Evolutionary conservation across 2,113 vertebrate species (phyloP).

Genomic region (Todiramphus saurophagus): DNA sequence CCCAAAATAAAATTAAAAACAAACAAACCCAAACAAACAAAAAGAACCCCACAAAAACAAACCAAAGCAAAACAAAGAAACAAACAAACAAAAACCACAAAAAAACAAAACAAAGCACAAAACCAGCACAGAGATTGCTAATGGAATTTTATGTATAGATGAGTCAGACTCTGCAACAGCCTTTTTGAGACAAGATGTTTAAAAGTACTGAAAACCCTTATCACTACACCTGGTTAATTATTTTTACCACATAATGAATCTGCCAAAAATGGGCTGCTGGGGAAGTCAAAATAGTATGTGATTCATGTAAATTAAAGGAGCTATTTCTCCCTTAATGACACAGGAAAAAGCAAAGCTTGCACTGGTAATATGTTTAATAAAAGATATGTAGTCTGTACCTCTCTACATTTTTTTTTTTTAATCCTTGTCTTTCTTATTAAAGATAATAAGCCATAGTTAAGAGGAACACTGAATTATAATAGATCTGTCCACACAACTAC

Average conservation of each 20-base stretch:
- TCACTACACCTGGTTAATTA: background rate
- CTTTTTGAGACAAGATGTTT: background rate
- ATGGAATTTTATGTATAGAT: background rate
- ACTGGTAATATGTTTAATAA: background rate
- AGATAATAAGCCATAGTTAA: background rate
- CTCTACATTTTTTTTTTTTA: background rate
- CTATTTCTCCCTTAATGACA: background rate
- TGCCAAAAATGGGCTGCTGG: background rate
- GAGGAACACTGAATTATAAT: background rate
- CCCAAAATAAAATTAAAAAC: background rate
- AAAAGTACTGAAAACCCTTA: background rate
- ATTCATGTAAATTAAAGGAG: background rate
- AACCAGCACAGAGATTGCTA: rapidly evolving
- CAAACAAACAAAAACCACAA: background rate
- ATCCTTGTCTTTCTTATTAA: background rate
- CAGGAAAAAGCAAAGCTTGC: background rate
- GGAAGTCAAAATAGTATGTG: background rate
- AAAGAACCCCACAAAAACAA: background rate
- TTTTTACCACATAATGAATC: background rate
- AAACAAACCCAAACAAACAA: background rate
- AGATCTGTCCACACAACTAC: background rate
- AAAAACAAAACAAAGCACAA: background rate
- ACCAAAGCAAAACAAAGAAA: background rate
- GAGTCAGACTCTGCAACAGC: background rate
- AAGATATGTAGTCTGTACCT: background rate